A percentile compares a stretch with the other conserved stretches of the same genome.
These are phyloP conservation scores for Microcebus tavaratra DNA, from an alignment of 2,113 vertebrate species.

Conservation along the genomic window DNA sequence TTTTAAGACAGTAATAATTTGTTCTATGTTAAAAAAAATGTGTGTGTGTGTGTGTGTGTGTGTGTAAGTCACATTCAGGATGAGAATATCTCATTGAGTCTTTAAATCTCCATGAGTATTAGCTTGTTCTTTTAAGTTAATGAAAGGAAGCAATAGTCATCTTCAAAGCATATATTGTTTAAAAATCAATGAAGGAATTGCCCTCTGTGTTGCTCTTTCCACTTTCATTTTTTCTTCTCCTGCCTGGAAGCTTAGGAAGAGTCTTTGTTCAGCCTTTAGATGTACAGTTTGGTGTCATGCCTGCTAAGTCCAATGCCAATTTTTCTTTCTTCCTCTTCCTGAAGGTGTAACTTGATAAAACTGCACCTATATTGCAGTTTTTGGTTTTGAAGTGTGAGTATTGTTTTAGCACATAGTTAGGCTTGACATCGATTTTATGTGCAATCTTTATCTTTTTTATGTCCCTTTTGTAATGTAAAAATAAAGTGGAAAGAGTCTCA, in stretches of 20 bases:
- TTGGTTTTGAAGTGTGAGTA: not conserved
- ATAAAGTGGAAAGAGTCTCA: not conserved
- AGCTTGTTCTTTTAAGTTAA: conserved; percentile 69
- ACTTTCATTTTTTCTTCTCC: not conserved
- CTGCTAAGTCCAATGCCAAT: not conserved
- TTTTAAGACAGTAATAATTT: not conserved
- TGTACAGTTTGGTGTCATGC: not conserved
- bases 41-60: too few species aligned
- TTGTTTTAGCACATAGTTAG: not conserved
- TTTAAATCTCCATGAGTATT: conserved; percentile 31
- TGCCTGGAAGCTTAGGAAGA: not conserved
- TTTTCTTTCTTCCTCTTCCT: not conserved
- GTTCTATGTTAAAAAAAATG: conserved; percentile 1
- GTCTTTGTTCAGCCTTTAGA: not conserved
- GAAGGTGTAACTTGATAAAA: not conserved
- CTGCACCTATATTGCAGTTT: not conserved
- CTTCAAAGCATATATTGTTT: conserved; percentile 68
- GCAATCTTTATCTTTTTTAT: not conserved
- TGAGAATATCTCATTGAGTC: not conserved
- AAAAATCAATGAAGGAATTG: conserved; percentile 55
- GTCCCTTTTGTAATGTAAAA: not conserved
- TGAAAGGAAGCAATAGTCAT: conserved; percentile 46
- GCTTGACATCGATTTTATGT: not conserved
- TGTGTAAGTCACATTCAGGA: not conserved
- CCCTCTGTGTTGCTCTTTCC: conserved; percentile 15